These are phyloP conservation scores for Antheraea pernyi DNA, from an alignment of 1,140 invertebrate species.

Conservation along the genomic window DNA sequence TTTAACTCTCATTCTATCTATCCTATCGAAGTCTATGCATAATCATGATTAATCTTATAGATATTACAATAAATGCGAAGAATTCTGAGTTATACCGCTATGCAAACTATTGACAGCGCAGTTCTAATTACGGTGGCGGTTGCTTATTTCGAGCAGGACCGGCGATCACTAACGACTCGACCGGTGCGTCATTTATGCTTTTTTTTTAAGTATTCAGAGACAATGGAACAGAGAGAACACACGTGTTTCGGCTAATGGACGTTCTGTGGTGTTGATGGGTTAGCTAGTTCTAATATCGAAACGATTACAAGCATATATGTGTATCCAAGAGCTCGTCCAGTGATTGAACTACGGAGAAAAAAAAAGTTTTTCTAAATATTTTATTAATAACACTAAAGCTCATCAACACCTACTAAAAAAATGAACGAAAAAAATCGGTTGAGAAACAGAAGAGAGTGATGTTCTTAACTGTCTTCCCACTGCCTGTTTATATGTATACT, in stretches of 20 bases:
- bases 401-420: no score
- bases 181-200: slow-evolving; percentile 37
- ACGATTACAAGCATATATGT: background rate
- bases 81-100: background rate
- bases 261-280: background rate
- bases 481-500: no score
- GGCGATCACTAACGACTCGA: slow-evolving; percentile 41
- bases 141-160: slow-evolving; percentile 25
- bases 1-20: no score
- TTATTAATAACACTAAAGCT: no score
- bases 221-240: slow-evolving; percentile 30
- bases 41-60: background rate
- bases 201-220: slow-evolving; percentile 36
- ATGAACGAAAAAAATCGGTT: no score
- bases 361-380: no score
- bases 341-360: no score
- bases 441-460: no score
- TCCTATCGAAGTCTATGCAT: no score
- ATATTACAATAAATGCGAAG: background rate
- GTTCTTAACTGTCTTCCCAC: no score
- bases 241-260: slow-evolving; percentile 29
- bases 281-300: background rate
- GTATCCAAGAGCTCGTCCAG: no score
- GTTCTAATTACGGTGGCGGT: slow-evolving; percentile 26
- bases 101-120: background rate